A percentile compares a stretch with the other conserved stretches of the same genome.
Evolutionary conservation across 2,113 vertebrate genomes (phyloP).

Genomic region (Hoplias malabaricus): DNA sequence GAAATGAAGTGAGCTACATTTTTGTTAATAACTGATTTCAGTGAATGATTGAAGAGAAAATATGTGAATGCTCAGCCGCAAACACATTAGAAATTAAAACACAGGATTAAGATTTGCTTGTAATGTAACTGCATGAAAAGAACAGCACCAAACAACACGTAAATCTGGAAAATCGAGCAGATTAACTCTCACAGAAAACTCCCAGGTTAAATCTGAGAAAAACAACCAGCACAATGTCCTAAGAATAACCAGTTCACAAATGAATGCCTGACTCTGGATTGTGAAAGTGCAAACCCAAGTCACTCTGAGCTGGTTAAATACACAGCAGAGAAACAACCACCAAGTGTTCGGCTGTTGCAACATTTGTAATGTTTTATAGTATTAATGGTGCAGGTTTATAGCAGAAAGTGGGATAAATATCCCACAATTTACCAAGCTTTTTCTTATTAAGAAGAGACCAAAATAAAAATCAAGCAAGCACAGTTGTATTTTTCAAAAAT

Average conservation of each 20-base stretch:
- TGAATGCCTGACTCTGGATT: no score
- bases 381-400: not conserved
- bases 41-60: not conserved
- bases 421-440: not conserved
- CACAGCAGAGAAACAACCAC: not conserved
- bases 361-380: not conserved
- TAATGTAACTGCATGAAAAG: not conserved
- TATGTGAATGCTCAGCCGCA: not conserved
- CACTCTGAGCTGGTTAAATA: not conserved
- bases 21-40: no score
- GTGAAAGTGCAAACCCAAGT: not conserved
- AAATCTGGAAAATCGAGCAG: slow-evolving; percentile 21
- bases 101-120: slow-evolving; percentile 25
- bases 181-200: slow-evolving; percentile 15
- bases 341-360: not conserved
- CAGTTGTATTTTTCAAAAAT: no score
- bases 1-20: slow-evolving; percentile 5
- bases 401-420: not conserved
- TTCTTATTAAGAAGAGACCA: no score
- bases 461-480: no score
- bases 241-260: not conserved
- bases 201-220: not conserved
- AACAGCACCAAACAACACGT: not conserved
- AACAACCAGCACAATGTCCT: not conserved
- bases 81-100: slow-evolving; percentile 37